A percentile compares a stretch with the other conserved stretches of the same genome.
Conservation (phyloP, 2,113 vertebrate genomes). For the Mirounga angustirostris region DNA sequence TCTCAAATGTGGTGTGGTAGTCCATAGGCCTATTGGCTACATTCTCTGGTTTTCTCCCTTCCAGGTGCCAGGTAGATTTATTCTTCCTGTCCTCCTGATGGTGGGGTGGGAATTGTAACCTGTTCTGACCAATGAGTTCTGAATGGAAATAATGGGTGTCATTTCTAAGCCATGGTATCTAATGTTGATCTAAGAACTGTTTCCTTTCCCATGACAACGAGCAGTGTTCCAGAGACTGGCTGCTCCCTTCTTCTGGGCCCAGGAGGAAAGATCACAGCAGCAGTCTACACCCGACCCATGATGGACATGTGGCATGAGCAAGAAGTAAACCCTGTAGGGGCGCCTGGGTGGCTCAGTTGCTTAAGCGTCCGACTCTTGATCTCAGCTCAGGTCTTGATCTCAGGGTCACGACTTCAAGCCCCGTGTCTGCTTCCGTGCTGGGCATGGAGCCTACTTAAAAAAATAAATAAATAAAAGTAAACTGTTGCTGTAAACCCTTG, state of each 20-base stretch:
- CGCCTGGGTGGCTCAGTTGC: neutral
- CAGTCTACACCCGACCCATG: neutral
- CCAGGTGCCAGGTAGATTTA: neutral
- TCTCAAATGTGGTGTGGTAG: neutral
- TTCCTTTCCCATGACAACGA: neutral
- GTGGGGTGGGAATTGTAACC: neutral
- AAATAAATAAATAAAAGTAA: neutral
- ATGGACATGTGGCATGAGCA: neutral
- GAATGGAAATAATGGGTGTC: neutral
- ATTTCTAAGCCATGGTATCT: neutral
- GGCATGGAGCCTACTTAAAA: neutral
- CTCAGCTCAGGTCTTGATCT: neutral
- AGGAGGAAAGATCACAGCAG: neutral
- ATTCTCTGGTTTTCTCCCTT: neutral
- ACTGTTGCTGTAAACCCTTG: neutral
- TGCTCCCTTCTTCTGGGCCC: neutral
- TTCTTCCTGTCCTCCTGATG: neutral
- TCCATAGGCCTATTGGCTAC: no score
- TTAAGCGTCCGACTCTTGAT: neutral
- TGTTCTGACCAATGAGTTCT: neutral
- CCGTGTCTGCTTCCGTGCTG: neutral
- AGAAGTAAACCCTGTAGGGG: neutral
- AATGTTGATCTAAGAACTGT: neutral
- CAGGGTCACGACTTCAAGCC: neutral
- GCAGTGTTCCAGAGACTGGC: neutral